Conservation (phyloP, 2,888 invertebrate species). For the Acholoe squamosa region DNA sequence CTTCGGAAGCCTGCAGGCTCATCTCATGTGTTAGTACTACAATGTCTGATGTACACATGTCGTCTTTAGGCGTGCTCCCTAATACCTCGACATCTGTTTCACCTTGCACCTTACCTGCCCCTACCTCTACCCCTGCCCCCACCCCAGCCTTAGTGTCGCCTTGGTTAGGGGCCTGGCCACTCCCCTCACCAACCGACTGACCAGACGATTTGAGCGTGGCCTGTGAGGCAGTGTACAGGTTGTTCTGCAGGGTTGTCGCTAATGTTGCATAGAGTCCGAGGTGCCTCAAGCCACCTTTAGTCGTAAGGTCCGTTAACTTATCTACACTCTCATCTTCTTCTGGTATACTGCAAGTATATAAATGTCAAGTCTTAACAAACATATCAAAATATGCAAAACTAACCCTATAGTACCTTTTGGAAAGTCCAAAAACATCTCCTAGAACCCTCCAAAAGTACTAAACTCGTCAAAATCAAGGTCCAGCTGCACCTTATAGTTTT, state of each 20-base stretch:
- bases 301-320: conserved; percentile 31
- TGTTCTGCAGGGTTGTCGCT: conserved; percentile 36
- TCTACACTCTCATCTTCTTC: conserved; percentile 14
- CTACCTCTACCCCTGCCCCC: not conserved
- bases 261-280: not conserved
- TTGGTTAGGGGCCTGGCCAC: not conserved
- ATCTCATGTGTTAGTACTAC: conserved; percentile 73
- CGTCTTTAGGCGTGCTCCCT: not conserved
- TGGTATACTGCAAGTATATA: conserved; percentile 39
- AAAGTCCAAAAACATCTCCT: no score
- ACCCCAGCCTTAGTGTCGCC: not conserved
- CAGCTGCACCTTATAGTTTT: no score
- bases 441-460: no score
- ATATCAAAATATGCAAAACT: no score
- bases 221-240: conserved; percentile 25
- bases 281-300: not conserved
- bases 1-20: conserved; percentile 66
- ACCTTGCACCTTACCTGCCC: not conserved
- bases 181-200: conserved; percentile 28
- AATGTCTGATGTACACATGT: conserved; percentile 54
- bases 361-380: not conserved
- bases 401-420: no score
- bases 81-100: not conserved
- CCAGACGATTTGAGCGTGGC: conserved; percentile 4
- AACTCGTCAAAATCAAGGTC: no score